A percentile compares a stretch with the other conserved stretches of the same genome.
Evolutionary conservation across 2,113 vertebrate species (phyloP).

Genomic region (Chamaetylas fuelleborni): DNA sequence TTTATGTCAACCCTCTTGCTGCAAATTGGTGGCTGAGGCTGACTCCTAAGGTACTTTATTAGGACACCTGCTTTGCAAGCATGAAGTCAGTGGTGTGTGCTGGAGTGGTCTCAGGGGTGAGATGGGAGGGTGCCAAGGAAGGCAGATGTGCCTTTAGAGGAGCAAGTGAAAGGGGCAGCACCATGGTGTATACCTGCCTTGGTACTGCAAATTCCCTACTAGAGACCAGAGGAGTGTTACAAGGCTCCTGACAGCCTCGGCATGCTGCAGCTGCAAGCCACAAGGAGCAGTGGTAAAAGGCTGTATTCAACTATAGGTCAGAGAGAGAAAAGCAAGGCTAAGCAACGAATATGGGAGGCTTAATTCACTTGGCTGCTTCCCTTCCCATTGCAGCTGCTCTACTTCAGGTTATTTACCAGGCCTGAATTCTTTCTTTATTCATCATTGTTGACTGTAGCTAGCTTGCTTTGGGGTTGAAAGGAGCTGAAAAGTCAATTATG

Average conservation of each 20-base stretch:
- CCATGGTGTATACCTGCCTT: neutral
- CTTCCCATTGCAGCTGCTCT: slow-evolving; percentile 34
- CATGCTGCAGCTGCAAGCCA: neutral
- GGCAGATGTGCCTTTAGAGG: neutral
- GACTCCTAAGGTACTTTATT: neutral
- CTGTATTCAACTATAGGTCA: slow-evolving; percentile 12
- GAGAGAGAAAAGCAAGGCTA: slow-evolving; percentile 22
- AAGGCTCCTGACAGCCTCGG: neutral
- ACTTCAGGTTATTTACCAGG: slow-evolving; percentile 56
- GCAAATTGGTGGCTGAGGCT: neutral
- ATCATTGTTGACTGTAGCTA: slow-evolving; percentile 1
- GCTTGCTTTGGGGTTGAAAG: slow-evolving; percentile 32
- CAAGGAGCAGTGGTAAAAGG: neutral
- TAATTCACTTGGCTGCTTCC: slow-evolving; percentile 40
- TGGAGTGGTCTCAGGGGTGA: neutral
- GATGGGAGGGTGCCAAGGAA: neutral
- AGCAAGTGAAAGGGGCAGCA: neutral
- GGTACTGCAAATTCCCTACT: neutral
- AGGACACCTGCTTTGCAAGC: neutral
- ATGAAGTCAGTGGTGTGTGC: neutral
- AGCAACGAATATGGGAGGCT: slow-evolving; percentile 6
- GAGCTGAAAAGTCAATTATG: slow-evolving; percentile 46
- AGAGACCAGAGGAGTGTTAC: neutral
- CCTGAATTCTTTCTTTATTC: slow-evolving; percentile 36
- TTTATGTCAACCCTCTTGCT: neutral